These are phyloP conservation scores for Embiotoca jacksoni DNA, from an alignment of 2,113 vertebrate genomes.

Conservation along the genomic window DNA sequence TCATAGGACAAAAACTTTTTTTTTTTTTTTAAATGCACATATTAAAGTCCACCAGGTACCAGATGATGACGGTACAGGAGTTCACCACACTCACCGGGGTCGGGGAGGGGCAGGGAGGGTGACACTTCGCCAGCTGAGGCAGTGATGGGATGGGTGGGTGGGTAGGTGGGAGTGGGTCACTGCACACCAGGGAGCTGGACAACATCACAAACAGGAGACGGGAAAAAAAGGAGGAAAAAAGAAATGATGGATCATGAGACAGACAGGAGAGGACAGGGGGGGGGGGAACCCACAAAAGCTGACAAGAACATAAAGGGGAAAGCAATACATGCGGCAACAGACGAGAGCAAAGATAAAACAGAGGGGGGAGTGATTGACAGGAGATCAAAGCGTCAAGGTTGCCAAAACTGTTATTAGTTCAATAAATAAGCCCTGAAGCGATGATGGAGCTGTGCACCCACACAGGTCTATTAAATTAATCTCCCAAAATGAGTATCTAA, in stretches of 20 bases:
- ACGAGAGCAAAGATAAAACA: constrained; percentile 49
- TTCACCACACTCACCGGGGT: constrained; percentile 71
- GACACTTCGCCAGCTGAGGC: constrained; percentile 60
- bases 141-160: constrained; percentile 36
- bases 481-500: constrained; percentile 29
- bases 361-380: constrained; percentile 16
- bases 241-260: constrained; percentile 55
- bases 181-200: constrained; percentile 64
- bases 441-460: constrained; percentile 8
- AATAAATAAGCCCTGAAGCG: constrained; percentile 20
- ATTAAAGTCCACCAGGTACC: neutral
- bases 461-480: constrained; percentile 33
- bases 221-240: constrained; percentile 42
- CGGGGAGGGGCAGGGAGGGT: constrained; percentile 42
- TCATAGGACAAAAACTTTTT: neutral
- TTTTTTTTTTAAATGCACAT: neutral
- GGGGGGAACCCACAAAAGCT: constrained; percentile 39
- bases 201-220: constrained; percentile 47
- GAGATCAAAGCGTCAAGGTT: constrained; percentile 49
- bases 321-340: constrained; percentile 44
- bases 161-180: constrained; percentile 40
- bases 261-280: constrained; percentile 49
- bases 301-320: constrained; percentile 45
- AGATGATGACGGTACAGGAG: constrained; percentile 46
- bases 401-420: constrained; percentile 28